These are phyloP conservation scores for Nemurella pictetii DNA, from an alignment of 2,888 invertebrate species.

Conservation along the genomic window DNA sequence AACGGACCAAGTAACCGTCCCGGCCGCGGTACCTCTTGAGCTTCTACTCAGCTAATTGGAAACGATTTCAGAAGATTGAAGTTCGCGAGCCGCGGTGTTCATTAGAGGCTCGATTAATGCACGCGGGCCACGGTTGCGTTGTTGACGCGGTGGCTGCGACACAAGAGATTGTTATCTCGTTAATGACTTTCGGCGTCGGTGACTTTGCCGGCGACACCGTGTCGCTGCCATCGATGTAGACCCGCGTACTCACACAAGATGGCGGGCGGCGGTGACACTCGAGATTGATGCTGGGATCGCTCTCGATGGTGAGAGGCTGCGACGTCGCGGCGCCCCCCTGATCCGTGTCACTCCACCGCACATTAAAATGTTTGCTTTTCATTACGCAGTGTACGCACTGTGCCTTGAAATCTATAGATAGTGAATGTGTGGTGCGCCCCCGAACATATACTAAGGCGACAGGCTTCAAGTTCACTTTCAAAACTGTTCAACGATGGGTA, in stretches of 20 bases:
- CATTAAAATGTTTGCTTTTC: neutral
- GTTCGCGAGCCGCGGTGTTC: neutral
- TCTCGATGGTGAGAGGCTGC: neutral
- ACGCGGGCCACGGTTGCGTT: neutral
- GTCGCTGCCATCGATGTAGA: neutral
- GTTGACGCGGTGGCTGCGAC: too few relatives aligned
- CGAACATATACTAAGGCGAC: too few relatives aligned
- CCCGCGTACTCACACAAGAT: too few relatives aligned
- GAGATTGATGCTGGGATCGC: neutral
- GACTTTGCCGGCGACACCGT: neutral
- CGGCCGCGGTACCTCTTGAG: too few relatives aligned
- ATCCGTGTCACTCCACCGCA: neutral
- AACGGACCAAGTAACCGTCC: too few relatives aligned
- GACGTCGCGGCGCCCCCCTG: neutral
- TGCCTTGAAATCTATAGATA: too few relatives aligned
- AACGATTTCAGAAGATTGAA: neutral
- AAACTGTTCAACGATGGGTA: too few relatives aligned
- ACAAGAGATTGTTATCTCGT: too few relatives aligned
- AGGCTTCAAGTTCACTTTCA: too few relatives aligned
- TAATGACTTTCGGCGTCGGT: too few relatives aligned
- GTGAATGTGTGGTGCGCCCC: too few relatives aligned
- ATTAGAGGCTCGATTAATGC: neutral
- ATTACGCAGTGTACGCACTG: neutral
- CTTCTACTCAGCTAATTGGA: neutral
- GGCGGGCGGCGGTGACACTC: neutral